Base-by-base conservation (phyloP, 2,888 invertebrate genomes). In the Laothoe populi region DNA sequence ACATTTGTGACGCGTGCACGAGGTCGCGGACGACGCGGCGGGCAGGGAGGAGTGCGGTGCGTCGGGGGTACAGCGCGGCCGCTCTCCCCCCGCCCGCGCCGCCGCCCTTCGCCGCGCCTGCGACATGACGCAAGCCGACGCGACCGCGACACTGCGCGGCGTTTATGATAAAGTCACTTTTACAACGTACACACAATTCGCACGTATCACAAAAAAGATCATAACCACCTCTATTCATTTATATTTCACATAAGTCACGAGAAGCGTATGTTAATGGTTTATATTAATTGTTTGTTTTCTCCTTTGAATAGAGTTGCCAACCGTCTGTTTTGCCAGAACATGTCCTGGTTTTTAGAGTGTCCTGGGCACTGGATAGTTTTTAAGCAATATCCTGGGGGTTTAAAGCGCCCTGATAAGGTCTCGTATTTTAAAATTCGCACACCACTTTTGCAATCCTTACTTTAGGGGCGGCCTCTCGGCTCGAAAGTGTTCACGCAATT, bases 71-170 rank as follows among this genome's bases (percentile, higher is more conserved):
- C 70, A 64, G 68, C 68, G 67, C 68, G 69, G 57, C 63, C 65
- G 26, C 60, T 57, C 61, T 70, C 63, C 69, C 69, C 69, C 70
- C 66, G 64, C 11, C 8, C 13, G 11, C 11, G 63, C 61, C 48
- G 67, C 62, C 11, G 62, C 61, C 49, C 67, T 61, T 66, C 60
- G 63, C 53, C 66, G 62, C 62, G 63, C 59, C 63, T 60, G 64
- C 67, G 75, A 71, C 13, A 38, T 87, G 87, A 86, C 86, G 86
- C 77, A 83, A 83, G 73, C 75, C 62, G 72, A 74, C 60, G 68
- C 66, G 0, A 8, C 31, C 7, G 0, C 31, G 31, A 26, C 31
- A 8, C 31, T 8, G 31, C 68, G 13, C 44, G 44, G 70, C 65
- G 69, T 68, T 66, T 63, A 64, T 62, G 53, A 63, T 65, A 62